Conservation (phyloP, 2,113 vertebrate species). For the Arvicanthis niloticus region DNA sequence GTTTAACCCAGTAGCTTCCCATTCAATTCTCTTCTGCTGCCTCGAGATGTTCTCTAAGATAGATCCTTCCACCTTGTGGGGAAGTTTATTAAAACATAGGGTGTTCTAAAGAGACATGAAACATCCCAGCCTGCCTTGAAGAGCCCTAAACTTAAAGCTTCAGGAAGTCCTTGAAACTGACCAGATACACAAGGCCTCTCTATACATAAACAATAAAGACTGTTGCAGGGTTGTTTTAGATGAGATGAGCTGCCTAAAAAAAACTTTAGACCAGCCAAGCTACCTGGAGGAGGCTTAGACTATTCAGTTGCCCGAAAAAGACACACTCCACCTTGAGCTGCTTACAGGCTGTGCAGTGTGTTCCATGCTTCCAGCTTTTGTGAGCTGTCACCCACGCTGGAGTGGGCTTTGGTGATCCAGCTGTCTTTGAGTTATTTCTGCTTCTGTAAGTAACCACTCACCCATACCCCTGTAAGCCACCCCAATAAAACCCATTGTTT, state of each 20-base stretch:
- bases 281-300: not conserved
- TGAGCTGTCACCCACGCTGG: not conserved
- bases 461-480: not conserved
- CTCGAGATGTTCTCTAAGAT: not conserved
- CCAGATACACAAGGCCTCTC: not conserved
- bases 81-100: not conserved
- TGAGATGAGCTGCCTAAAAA: not conserved
- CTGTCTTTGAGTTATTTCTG: not conserved
- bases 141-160: not conserved
- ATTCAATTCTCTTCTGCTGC: not conserved
- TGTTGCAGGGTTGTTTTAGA: not conserved
- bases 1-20: slow-evolving; percentile 27
- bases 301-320: not conserved
- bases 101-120: not conserved
- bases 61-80: not conserved
- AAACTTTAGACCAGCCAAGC: not conserved
- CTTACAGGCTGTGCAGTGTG: not conserved
- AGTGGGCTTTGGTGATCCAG: not conserved
- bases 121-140: not conserved
- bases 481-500: not conserved
- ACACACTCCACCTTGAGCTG: not conserved
- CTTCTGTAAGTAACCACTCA: no score
- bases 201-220: not conserved
- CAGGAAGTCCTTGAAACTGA: not conserved
- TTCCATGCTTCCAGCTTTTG: not conserved